Conservation (phyloP, 1,140 invertebrate species). For the Solen grandis region DNA sequence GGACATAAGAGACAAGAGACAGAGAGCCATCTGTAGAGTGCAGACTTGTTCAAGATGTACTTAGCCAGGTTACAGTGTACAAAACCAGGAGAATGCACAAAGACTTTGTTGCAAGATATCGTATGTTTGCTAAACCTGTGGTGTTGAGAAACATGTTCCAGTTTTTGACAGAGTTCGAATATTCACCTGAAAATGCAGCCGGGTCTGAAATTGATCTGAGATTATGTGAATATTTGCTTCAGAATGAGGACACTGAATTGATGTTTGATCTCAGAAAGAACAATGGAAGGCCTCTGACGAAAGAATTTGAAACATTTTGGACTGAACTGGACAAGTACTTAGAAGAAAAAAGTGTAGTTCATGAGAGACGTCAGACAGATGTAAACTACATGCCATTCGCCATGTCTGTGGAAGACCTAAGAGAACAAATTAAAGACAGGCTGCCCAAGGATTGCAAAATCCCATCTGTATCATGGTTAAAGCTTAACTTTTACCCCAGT, state of each 20-base stretch:
- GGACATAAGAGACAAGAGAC: slow-evolving; percentile 6
- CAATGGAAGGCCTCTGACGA: not conserved
- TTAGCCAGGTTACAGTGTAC: not conserved
- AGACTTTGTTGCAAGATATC: not conserved
- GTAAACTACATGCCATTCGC: slow-evolving; percentile 42
- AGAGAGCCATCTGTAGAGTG: slow-evolving; percentile 5
- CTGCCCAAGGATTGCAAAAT: not conserved
- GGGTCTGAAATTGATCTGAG: slow-evolving; percentile 11
- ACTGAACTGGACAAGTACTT: slow-evolving; percentile 34
- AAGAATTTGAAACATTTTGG: slow-evolving; percentile 28
- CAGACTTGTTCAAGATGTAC: not conserved
- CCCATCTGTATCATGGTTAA: slow-evolving; percentile 25
- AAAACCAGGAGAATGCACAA: slow-evolving; percentile 4
- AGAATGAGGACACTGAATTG: slow-evolving; percentile 1
- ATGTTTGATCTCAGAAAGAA: slow-evolving; percentile 5
- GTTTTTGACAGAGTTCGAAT: no score
- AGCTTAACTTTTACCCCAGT: slow-evolving; percentile 37
- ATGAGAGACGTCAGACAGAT: slow-evolving; percentile 20
- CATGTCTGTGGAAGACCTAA: slow-evolving; percentile 29
- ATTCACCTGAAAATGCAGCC: not conserved
- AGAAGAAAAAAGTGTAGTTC: slow-evolving; percentile 31
- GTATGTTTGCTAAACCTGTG: not conserved
- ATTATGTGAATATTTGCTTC: slow-evolving; percentile 13
- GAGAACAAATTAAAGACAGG: not conserved
- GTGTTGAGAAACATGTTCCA: no score